Evolutionary conservation across 2,888 invertebrate species (phyloP).

Genomic region (Drosophila sordidapex): DNA sequence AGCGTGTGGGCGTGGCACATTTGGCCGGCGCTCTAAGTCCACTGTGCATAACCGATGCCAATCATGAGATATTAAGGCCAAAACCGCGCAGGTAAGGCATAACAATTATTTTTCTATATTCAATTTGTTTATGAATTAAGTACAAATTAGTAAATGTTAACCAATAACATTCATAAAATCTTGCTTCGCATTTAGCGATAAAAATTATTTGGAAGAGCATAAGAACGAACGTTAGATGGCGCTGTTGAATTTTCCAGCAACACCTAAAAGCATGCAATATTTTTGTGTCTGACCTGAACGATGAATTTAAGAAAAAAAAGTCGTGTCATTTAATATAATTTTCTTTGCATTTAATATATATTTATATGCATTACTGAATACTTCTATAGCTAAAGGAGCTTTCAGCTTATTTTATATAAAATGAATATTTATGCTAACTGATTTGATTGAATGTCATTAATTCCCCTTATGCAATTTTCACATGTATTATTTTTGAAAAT

Average conservation of each 20-base stretch:
- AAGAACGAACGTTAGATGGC: conserved; percentile 36
- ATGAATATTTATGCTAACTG: accelerated
- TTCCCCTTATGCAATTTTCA: neutral
- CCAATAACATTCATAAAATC: neutral
- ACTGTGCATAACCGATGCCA: conserved; percentile 89
- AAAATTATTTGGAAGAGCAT: neutral
- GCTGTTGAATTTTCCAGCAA: neutral
- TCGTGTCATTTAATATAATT: neutral
- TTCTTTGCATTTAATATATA: neutral
- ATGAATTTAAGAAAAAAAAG: neutral
- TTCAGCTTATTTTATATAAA: neutral
- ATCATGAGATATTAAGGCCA: conserved; percentile 93
- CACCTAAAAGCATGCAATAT: conserved; percentile 43
- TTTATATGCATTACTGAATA: neutral
- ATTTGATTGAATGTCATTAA: neutral
- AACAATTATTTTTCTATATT: neutral
- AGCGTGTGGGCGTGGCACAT: conserved; percentile 86
- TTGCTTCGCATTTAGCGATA: neutral
- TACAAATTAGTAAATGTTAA: neutral
- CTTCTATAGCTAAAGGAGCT: neutral
- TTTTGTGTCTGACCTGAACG: conserved; percentile 1
- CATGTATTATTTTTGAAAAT: neutral
- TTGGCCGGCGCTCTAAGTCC: conserved; percentile 88
- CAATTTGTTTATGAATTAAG: neutral
- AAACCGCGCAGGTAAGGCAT: conserved; percentile 91